Base-by-base conservation (phyloP, 2,888 invertebrate genomes). In the Lithosia quadra region DNA sequence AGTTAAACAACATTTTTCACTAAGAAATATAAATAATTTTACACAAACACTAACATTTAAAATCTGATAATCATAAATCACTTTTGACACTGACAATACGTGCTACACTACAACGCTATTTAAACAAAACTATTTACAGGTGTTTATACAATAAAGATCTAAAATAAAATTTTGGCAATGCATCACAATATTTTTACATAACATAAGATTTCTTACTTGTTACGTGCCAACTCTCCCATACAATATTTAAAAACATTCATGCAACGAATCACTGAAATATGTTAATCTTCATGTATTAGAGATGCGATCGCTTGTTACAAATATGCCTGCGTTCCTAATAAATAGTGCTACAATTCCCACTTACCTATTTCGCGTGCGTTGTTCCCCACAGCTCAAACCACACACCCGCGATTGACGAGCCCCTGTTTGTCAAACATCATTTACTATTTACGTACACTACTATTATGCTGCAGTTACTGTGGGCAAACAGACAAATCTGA, bases 341-440 rank as follows among this genome's bases (percentile, higher is more conserved):
- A 63, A 55, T 55, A 24, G 34, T 65, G n/a, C 49, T 18, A 33
- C 10, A 24, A 49, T 7, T 57, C 55, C 39, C 34, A 49, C 78
- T 65, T 77, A 83, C 83, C 78, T 81, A 63, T 66, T 61, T 65
- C 63, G 60, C 81, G 76, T 73, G 76, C 69, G 74, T 64, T 76
- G 79, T 72, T 72, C 66, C 72, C 79, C 79, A 71, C 81, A 65
- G 76, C 78, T 80, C 73, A 57, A 65, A 74, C 56, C 67, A 85
- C 84, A 82, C 85, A 79, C 83, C 79, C 79, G 74, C 77, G 64
- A 67, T 74, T 74, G 82, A 72, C 86, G 74, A 84, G 84, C 83
- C 86, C 85, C 82, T 77, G 78, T 78, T 80, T 79, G 81, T 72
- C 78, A 82, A 83, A 83, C 77, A 77, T 76, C 72, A 75, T 78